phyloP scores from a whole-genome alignment of 2,113 vertebrate genomes.

The Leptosomus discolor region DNA sequence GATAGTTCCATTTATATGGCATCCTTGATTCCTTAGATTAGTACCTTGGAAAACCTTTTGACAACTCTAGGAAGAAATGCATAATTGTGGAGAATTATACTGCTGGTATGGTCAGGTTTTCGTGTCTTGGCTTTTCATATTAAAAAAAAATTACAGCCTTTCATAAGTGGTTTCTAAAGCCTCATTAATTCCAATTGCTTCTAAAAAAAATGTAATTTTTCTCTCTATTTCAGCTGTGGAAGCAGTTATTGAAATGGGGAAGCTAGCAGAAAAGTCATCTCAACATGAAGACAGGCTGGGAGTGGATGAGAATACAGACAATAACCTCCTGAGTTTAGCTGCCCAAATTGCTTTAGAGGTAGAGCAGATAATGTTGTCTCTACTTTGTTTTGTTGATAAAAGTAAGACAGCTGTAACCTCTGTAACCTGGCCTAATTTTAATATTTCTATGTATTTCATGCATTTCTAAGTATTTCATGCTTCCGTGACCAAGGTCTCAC shows the following conservation, averaged over 20 bases:
- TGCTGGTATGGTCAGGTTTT: neutral
- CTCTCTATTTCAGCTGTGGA: slow-evolving; percentile 75
- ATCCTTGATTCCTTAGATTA: neutral
- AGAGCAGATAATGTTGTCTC: neutral
- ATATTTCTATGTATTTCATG: neutral
- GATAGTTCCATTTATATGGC: neutral
- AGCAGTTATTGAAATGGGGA: slow-evolving; percentile 75
- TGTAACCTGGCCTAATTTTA: neutral
- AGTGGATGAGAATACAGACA: slow-evolving; percentile 65
- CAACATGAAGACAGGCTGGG: slow-evolving; percentile 52
- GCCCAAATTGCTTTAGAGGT: slow-evolving; percentile 91
- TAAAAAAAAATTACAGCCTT: neutral
- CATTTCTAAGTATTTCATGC: neutral
- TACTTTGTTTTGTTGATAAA: neutral
- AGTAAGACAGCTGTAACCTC: neutral
- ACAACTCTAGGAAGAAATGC: neutral
- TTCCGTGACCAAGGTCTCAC: neutral
- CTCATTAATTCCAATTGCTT: neutral
- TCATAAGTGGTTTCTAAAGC: neutral
- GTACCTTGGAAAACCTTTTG: neutral
- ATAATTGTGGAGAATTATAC: neutral
- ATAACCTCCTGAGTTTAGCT: slow-evolving; percentile 80
- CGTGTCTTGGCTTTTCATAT: neutral
- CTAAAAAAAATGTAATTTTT: neutral
- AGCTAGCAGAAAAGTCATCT: slow-evolving; percentile 50